Conservation (phyloP, 2,888 invertebrate genomes). For the Apamea epomidion region DNA sequence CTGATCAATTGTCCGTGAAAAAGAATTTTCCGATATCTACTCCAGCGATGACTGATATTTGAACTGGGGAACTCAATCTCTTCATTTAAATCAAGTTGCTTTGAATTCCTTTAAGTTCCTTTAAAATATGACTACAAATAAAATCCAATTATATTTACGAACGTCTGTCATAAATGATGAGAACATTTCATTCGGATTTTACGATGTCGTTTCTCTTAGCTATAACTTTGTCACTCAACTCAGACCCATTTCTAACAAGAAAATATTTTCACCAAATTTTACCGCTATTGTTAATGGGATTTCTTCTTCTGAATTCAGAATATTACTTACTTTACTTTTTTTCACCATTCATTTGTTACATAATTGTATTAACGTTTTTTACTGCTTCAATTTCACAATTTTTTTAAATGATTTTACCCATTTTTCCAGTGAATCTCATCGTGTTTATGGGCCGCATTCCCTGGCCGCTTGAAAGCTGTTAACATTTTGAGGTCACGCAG, state of each 20-base stretch:
- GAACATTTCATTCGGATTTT: constrained; percentile 78
- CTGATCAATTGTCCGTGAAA: constrained; percentile 62
- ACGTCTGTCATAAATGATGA: constrained; percentile 62
- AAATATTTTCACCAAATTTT: constrained; percentile 68
- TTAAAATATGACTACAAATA: constrained; percentile 24
- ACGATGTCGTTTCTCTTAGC: constrained; percentile 74
- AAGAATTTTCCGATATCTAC: constrained; percentile 66
- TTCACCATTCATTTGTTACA: constrained; percentile 16
- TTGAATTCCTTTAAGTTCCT: constrained; percentile 16
- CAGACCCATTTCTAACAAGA: constrained; percentile 68
- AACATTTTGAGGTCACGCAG: constrained; percentile 69
- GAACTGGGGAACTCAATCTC: constrained; percentile 45
- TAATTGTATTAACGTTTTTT: constrained; percentile 35
- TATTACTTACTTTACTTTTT: constrained; percentile 59
- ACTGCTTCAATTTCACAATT: constrained; percentile 1
- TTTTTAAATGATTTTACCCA: constrained; percentile 37
- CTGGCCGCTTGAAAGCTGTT: constrained; percentile 52
- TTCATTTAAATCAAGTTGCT: constrained; percentile 36
- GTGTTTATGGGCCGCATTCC: constrained; percentile 66
- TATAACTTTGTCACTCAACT: constrained; percentile 71
- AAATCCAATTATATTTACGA: constrained; percentile 60
- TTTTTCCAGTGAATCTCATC: constrained; percentile 65
- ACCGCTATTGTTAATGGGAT: constrained; percentile 67
- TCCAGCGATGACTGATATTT: constrained; percentile 61
- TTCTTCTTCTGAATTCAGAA: constrained; percentile 59